These are phyloP conservation scores for Papilio elwesi DNA, from an alignment of 2,888 invertebrate species.

Conservation along the genomic window DNA sequence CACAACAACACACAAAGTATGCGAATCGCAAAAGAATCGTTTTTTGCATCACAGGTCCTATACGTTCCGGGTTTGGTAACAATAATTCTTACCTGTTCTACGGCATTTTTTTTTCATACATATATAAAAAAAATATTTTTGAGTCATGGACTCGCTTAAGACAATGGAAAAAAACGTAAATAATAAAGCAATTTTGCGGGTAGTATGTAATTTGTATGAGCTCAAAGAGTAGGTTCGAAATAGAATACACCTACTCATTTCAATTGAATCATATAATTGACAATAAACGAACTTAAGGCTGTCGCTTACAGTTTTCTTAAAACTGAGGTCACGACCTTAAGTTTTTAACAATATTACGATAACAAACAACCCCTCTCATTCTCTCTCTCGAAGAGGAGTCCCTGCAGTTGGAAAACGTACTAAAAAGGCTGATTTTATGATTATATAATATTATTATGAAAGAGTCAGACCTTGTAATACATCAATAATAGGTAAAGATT, in stretches of 20 bases:
- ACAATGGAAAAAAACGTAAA: neutral
- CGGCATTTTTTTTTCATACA: too few species aligned
- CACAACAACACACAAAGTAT: too few species aligned
- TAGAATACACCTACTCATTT: conserved; percentile 1
- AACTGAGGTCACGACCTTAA: conserved; percentile 57
- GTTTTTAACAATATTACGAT: conserved; percentile 16
- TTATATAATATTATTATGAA: too few species aligned
- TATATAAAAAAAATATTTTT: too few species aligned
- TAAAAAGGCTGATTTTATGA: too few species aligned
- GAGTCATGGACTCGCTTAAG: too few species aligned
- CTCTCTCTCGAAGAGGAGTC: too few species aligned
- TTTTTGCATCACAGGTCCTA: too few species aligned
- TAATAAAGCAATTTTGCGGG: neutral
- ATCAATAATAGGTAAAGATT: neutral
- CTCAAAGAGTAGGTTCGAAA: neutral
- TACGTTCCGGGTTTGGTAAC: too few species aligned
- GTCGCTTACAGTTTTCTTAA: conserved; percentile 47
- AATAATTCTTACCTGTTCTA: too few species aligned
- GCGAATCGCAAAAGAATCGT: too few species aligned
- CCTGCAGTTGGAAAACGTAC: too few species aligned
- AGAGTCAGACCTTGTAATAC: neutral
- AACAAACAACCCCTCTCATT: neutral
- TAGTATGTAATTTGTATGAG: neutral
- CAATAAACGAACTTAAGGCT: conserved; percentile 44
- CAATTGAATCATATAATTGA: conserved; percentile 2